Base-by-base conservation (phyloP, 1,140 invertebrate genomes). In the Drosophila bipectinata region DNA sequence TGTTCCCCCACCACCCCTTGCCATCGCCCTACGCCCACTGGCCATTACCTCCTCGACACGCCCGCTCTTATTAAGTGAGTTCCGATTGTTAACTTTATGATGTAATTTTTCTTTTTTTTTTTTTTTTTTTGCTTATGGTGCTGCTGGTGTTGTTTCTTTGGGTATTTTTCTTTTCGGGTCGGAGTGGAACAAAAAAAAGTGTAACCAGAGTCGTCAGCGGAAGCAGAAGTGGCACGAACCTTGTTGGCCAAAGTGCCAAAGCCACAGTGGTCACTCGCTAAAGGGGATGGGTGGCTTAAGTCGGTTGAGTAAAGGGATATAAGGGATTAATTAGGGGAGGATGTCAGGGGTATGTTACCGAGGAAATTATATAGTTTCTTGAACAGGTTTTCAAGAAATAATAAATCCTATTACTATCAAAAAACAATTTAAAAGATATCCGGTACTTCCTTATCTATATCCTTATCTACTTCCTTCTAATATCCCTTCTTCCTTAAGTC, bases 31-130 rank as follows among this genome's bases (percentile, higher is more conserved):
- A 15, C 4, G 8, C 44, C 6, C 5, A 15, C 14, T 15, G 14
- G 57, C 59, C 63, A 51, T 51, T 24, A 21, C 41, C 41, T 14
- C 62, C n/a, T 32, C 26, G 45, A 30, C 60, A 44, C 51, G 26
- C 66, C 39, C 62, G 49, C 66, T 39, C 63, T 47, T 48, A 69
- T 57, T 69, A 67, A 67, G 63, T 57, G 52, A 69, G 63, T 69
- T 69, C 66, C 66, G 66, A 69, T 69, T 69, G 66, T 69, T 69
- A 69, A 69, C 66, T 69, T 69, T 69, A 69, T 69, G 66, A 69
- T 69, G 66, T 69, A 69, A 69, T 69, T 68, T 69, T 68, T 69
- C 41, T 52, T 48, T 26, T 15, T 15, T 15, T 15, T 15, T 15
- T 57, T 69, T 48, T 47, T 41, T 12, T 41, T 41, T 1, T 4